Conservation (phyloP, 2,888 invertebrate species). For the Callyntrura sp. region DNA sequence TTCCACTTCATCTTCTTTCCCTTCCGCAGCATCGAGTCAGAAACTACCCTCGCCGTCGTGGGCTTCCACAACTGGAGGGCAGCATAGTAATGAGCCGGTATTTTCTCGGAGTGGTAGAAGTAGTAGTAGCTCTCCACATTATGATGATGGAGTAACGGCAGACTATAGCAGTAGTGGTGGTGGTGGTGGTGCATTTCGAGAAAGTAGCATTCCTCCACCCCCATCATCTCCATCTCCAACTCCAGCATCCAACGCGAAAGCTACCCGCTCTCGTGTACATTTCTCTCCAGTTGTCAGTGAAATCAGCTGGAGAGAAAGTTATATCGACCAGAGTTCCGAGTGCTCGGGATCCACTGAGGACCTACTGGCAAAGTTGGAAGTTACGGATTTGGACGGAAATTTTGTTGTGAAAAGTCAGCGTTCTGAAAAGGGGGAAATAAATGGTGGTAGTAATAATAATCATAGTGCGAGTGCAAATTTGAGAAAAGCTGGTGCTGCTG, state of each 20-base stretch:
- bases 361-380: slow-evolving; percentile 76
- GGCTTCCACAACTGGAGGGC: slow-evolving; percentile 57
- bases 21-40: slow-evolving; percentile 69
- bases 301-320: slow-evolving; percentile 81
- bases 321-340: slow-evolving; percentile 83
- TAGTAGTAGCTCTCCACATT: slow-evolving; percentile 31
- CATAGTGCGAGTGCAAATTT: slow-evolving; percentile 68
- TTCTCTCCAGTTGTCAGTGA: slow-evolving; percentile 83
- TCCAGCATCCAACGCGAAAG: slow-evolving; percentile 72
- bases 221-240: slow-evolving; percentile 68
- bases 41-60: slow-evolving; percentile 70
- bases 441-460: slow-evolving; percentile 62
- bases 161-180: slow-evolving; percentile 19
- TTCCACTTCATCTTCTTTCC: slow-evolving; percentile 63
- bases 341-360: slow-evolving; percentile 81
- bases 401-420: slow-evolving; percentile 39
- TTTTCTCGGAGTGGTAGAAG: background rate
- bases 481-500: slow-evolving; percentile 65
- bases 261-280: slow-evolving; percentile 81
- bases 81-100: slow-evolving; percentile 65
- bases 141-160: slow-evolving; percentile 27
- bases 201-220: slow-evolving; percentile 78
- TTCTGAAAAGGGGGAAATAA: slow-evolving; percentile 47
- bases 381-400: slow-evolving; percentile 64
- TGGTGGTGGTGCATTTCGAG: slow-evolving; percentile 63